A percentile compares a stretch with the other conserved stretches of the same genome.
Conservation (phyloP, 2,113 vertebrate species). For the Chitala chitala region DNA sequence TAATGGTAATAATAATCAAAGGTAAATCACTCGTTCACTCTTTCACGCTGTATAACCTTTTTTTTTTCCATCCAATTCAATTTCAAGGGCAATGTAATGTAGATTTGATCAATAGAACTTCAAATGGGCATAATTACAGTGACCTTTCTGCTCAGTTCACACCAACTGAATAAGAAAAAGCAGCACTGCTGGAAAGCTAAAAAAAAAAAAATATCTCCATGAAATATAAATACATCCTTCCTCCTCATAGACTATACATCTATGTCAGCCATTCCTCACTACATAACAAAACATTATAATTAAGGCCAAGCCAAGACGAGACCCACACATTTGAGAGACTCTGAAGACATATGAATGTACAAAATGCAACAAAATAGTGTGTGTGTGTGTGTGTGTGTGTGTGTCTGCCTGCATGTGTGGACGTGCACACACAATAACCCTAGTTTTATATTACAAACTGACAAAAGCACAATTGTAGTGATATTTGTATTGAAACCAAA, state of each 20-base stretch:
- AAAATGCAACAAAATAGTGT: neutral
- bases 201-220: no score
- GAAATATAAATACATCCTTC: neutral
- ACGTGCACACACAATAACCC: no score
- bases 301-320: neutral
- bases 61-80: constrained; percentile 11
- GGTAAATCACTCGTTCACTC: constrained; percentile 5
- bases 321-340: neutral
- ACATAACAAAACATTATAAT: neutral
- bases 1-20: constrained; percentile 28
- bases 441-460: no score
- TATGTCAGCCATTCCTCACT: neutral
- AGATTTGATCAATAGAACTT: constrained; percentile 18
- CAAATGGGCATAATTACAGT: constrained; percentile 15
- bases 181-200: neutral
- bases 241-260: neutral
- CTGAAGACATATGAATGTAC: neutral
- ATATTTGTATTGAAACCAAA: no score
- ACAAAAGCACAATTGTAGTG: no score
- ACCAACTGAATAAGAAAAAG: constrained; percentile 10
- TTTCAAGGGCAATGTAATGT: constrained; percentile 20
- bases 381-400: neutral
- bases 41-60: neutral
- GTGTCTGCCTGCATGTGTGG: neutral
- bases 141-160: neutral